Percentiles rank a stretch among this genome's conserved stretches.
These are phyloP conservation scores for Trachelus troglodyta DNA, from an alignment of 2,888 invertebrate genomes.

Conservation along the genomic window DNA sequence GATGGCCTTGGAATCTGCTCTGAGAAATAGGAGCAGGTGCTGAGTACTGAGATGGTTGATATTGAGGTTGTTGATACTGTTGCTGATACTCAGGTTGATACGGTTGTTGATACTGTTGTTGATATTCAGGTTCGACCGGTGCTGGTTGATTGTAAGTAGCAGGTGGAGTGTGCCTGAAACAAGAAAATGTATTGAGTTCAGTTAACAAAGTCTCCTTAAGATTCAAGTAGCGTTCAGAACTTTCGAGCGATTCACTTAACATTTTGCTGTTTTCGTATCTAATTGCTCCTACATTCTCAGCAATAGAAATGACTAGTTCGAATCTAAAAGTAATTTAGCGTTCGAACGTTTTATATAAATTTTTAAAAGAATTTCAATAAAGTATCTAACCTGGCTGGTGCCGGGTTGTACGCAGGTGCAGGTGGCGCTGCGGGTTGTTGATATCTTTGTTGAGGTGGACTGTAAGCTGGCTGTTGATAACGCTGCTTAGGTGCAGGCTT, in stretches of 20 bases:
- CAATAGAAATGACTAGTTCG: neutral
- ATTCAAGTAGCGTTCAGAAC: conserved; percentile 21
- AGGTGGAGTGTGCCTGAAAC: conserved; percentile 18
- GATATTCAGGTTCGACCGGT: conserved; percentile 53
- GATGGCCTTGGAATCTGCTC: conserved; percentile 70
- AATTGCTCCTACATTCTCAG: neutral
- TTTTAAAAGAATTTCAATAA: neutral
- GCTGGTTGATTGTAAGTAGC: conserved; percentile 39
- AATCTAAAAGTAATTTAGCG: neutral
- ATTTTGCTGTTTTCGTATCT: conserved; percentile 40
- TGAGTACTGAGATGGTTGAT: conserved; percentile 38
- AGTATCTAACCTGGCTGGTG: conserved; percentile 27
- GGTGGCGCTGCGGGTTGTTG: conserved; percentile 38
- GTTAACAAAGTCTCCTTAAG: neutral
- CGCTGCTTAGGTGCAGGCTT: conserved; percentile 55
- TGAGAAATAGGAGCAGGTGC: conserved; percentile 39
- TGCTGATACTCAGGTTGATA: conserved; percentile 34
- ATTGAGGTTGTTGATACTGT: conserved; percentile 50
- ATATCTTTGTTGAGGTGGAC: conserved; percentile 32
- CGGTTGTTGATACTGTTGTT: conserved; percentile 42
- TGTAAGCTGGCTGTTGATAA: conserved; percentile 49
- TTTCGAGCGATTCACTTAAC: conserved; percentile 55
- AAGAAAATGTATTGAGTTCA: neutral
- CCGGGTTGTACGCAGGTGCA: conserved; percentile 32
- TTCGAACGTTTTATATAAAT: neutral